Conservation (phyloP, 2,797 vertebrate genomes). For the Heliangelus exortis region DNA sequence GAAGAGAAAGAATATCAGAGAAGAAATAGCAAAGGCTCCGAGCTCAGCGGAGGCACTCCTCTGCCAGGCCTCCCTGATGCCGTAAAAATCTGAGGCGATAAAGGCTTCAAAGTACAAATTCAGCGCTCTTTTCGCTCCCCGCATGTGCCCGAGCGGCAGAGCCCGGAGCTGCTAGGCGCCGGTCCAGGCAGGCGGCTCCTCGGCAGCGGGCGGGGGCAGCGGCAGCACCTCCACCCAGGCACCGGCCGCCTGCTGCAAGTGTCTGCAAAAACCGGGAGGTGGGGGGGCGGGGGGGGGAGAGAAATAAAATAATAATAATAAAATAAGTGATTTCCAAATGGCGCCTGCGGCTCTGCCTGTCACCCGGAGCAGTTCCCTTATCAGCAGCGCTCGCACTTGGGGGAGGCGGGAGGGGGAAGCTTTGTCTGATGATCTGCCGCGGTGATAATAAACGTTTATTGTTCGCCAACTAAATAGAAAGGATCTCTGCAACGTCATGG, state of each 20-base stretch:
- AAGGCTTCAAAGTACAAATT: slow-evolving; percentile 51
- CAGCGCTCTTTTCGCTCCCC: slow-evolving; percentile 36
- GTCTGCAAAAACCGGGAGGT: background rate
- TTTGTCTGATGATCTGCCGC: slow-evolving; percentile 80
- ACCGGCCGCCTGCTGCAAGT: slow-evolving; percentile 32
- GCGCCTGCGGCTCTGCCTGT: slow-evolving; percentile 63
- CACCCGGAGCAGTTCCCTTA: slow-evolving; percentile 53
- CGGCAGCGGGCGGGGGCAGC: slow-evolving; percentile 20
- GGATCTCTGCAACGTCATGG: slow-evolving; percentile 70
- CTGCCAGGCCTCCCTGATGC: slow-evolving; percentile 56
- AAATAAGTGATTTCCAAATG: slow-evolving; percentile 66
- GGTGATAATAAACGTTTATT: slow-evolving; percentile 75
- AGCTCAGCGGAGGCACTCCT: slow-evolving; percentile 56
- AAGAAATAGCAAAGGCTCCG: slow-evolving; percentile 59
- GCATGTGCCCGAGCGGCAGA: background rate
- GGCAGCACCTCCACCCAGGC: slow-evolving; percentile 30
- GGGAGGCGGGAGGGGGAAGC: slow-evolving; percentile 65
- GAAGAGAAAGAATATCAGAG: background rate
- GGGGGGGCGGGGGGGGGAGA: background rate
- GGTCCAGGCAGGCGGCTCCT: slow-evolving; percentile 29
- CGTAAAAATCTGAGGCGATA: background rate
- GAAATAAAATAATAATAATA: background rate
- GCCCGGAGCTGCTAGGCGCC: slow-evolving; percentile 4
- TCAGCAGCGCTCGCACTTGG: slow-evolving; percentile 68
- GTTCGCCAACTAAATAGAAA: slow-evolving; percentile 72